Evolutionary conservation across 2,797 vertebrate genomes (phyloP), one percentile per base, ranked within the genome.

Genomic region (Amazonetta brasiliensis): DNA sequence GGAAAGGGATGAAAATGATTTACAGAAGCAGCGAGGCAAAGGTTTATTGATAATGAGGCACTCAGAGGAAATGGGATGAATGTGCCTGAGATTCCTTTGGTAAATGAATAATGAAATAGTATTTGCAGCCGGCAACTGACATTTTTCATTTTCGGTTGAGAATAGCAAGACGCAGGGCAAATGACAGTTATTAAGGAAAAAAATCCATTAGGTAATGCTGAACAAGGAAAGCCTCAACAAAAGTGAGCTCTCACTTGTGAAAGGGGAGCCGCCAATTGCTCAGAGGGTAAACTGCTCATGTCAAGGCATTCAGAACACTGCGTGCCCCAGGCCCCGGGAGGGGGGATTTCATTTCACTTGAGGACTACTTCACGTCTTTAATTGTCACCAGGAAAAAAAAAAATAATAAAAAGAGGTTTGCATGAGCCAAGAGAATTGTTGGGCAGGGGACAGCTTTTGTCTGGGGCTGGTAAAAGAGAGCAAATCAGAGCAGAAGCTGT

Each of bases 1-100:
- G 31, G 37, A 81, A 87, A 87, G 37, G 41, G 33, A 58, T 89
- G 84, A 80, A 92, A 75, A 89, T 91, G 1, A 89, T 92, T 87
- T 93, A 73, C 64, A 89, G 93, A 72, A 95, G 69, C 64, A 50
- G 62, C 3, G 4, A 90, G 72, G 78, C 75, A 72, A 91, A 92
- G 41, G 84, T 80, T 89, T 85, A 50, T 78, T 91, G 92, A 96
- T 85, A 94, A 94, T 62, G 79, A 93, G 89, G 62, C 68, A 87
- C 26, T n/a, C 52, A 63, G 50, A 92, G 87, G 84, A 96, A 94
- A 85, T 59, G 41, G 54, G 55, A 87, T 94, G 64, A 62, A 83
- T 52, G 71, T 75, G 64, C 58, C 37, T 52, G 30, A 72, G 58
- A 71, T 80, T 85, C 81, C 60, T 87, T 35, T 66, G n/a, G 54